Evolutionary conservation across 2,113 vertebrate species (phyloP).

Genomic region (rabbit (Oryctolagus cuniculus)): DNA sequence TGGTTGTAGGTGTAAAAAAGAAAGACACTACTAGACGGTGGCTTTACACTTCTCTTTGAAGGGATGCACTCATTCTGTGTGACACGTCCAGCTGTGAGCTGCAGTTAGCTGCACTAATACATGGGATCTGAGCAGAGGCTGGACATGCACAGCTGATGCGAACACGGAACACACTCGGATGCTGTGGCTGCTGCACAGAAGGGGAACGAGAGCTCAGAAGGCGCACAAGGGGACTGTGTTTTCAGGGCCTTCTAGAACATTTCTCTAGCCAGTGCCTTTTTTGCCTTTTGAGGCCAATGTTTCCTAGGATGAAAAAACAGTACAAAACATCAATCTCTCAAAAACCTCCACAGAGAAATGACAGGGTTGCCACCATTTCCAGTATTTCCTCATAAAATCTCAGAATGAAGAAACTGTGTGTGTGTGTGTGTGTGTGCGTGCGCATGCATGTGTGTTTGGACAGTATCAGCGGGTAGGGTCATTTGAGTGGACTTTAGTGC

Average conservation of each 20-base stretch:
- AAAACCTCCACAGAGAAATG: conserved; percentile 67
- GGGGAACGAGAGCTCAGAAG: conserved; percentile 56
- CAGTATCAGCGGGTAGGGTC: neutral
- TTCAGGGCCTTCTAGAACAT: conserved; percentile 69
- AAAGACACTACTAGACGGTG: conserved; percentile 69
- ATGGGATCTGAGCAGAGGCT: conserved; percentile 79
- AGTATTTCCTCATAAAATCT: conserved; percentile 57
- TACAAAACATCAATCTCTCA: conserved; percentile 47
- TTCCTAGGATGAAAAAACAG: conserved; percentile 78
- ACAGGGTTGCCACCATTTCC: conserved; percentile 38
- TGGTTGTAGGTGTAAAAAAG: conserved; percentile 80
- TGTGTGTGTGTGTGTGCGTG: neutral
- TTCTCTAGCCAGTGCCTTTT: conserved; percentile 54
- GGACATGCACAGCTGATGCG: conserved; percentile 74
- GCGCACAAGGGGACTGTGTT: conserved; percentile 60
- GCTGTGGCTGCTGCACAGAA: conserved; percentile 46
- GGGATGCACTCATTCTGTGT: conserved; percentile 81
- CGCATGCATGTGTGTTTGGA: neutral
- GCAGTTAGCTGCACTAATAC: conserved; percentile 84
- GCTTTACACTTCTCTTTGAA: conserved; percentile 84
- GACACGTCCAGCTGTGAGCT: conserved; percentile 84
- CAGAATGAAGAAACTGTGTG: conserved; percentile 13
- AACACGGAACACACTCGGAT: conserved; percentile 71
- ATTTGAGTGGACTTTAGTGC: neutral
- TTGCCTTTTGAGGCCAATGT: conserved; percentile 69